Evolutionary conservation across 2,797 vertebrate genomes (phyloP).

Genomic region (Fringilla coelebs): DNA sequence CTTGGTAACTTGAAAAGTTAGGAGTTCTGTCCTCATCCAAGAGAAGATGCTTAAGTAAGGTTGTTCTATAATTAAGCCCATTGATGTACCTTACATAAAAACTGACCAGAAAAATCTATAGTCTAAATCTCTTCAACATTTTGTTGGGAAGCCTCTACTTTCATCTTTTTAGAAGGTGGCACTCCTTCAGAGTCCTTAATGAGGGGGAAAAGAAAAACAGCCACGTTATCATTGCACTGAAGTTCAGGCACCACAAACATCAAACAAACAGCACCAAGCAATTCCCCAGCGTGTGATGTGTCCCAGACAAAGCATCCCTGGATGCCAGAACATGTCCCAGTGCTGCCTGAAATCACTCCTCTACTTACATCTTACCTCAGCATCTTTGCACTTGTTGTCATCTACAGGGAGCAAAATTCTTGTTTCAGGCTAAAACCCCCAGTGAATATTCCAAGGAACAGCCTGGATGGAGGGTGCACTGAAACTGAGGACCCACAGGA

Average conservation of each 20-base stretch:
- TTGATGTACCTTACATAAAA: conserved; percentile 75
- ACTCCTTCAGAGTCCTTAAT: conserved; percentile 90
- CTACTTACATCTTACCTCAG: neutral
- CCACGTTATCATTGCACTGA: neutral
- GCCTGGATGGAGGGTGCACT: neutral
- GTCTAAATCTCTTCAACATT: conserved; percentile 91
- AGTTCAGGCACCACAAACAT: neutral
- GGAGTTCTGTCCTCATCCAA: conserved; percentile 75
- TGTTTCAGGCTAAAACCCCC: neutral
- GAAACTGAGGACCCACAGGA: neutral
- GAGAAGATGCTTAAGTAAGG: conserved; percentile 71
- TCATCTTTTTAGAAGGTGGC: conserved; percentile 92
- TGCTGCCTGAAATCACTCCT: neutral
- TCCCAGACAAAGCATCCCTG: neutral
- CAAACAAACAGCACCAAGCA: neutral
- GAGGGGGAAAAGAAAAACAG: conserved; percentile 32
- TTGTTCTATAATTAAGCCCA: conserved; percentile 74
- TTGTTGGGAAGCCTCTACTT: conserved; percentile 90
- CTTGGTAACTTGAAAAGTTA: conserved; percentile 79
- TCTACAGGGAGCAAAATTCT: neutral
- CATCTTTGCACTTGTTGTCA: neutral
- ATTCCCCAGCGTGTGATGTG: neutral
- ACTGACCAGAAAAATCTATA: conserved; percentile 65
- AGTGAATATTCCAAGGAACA: neutral
- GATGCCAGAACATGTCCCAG: neutral